A percentile compares a stretch with the other conserved stretches of the same genome.
phyloP scores from a whole-genome alignment of 92 coral and sea anemone genomes.

The Actinernus sp. region DNA sequence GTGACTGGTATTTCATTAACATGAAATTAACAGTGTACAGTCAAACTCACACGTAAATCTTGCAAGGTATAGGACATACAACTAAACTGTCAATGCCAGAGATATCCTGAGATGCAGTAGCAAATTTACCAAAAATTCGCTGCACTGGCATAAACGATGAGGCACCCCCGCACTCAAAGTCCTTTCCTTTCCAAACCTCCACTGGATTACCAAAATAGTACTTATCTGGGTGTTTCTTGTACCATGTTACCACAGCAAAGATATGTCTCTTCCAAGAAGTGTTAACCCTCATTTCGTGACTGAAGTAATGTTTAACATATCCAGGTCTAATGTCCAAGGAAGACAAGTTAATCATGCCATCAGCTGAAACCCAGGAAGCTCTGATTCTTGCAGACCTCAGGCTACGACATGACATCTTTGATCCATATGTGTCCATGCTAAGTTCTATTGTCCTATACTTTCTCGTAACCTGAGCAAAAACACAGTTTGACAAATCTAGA shows the following conservation, averaged over 20 bases:
- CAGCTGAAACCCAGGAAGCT: slow-evolving; percentile 35
- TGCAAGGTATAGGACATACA: slow-evolving; percentile 15
- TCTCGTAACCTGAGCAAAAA: slow-evolving; percentile 1
- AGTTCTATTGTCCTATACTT: slow-evolving; percentile 37
- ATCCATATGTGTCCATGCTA: slow-evolving; percentile 17
- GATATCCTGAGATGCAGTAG: not conserved
- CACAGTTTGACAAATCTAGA: slow-evolving; percentile 4
- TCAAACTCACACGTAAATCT: not conserved
- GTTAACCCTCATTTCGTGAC: slow-evolving; percentile 31
- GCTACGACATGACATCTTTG: slow-evolving; percentile 14
- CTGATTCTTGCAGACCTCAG: slow-evolving; percentile 12
- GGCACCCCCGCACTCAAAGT: slow-evolving; percentile 2
- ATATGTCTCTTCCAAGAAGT: slow-evolving; percentile 17
- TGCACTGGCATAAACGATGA: slow-evolving; percentile 37
- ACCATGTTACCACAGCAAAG: slow-evolving; percentile 64
- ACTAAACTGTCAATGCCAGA: slow-evolving; percentile 6
- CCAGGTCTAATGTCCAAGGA: slow-evolving; percentile 2
- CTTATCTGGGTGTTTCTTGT: slow-evolving; percentile 9
- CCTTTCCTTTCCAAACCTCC: slow-evolving; percentile 14
- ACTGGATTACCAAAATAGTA: slow-evolving; percentile 19
- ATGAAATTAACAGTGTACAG: not conserved
- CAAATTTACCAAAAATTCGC: slow-evolving; percentile 16
- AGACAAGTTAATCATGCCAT: slow-evolving; percentile 18
- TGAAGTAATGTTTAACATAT: slow-evolving; percentile 33
- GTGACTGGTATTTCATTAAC: not conserved